Evolutionary conservation across 2,888 invertebrate species (phyloP).

Genomic region (Mythimna vitellina): DNA sequence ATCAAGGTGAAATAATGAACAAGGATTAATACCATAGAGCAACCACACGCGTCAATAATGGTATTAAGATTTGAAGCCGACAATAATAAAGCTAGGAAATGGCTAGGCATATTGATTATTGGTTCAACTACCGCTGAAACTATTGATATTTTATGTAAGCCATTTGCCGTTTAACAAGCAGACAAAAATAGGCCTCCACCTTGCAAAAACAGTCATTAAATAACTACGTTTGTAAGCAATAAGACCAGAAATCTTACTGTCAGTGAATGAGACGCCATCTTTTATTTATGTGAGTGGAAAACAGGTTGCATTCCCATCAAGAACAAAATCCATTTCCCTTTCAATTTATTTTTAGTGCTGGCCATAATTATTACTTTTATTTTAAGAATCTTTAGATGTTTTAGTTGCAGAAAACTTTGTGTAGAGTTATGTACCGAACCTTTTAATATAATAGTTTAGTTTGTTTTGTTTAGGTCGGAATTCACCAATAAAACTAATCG

Average conservation of each 20-base stretch:
- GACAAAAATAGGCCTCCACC: not conserved
- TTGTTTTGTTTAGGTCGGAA: too few relatives aligned
- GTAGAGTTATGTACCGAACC: not conserved
- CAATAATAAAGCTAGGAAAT: too few relatives aligned
- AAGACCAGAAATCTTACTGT: not conserved
- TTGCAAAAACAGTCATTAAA: not conserved
- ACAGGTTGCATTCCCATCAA: not conserved
- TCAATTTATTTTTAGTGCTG: slow-evolving; percentile 6
- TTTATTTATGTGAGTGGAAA: slow-evolving; percentile 1
- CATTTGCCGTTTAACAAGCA: not conserved
- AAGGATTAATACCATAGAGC: not conserved
- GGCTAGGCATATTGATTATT: not conserved
- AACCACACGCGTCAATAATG: not conserved
- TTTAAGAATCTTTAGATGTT: not conserved
- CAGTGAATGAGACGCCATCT: not conserved
- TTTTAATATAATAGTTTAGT: too few relatives aligned
- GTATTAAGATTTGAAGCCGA: too few relatives aligned
- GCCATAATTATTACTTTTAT: not conserved
- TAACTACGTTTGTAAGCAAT: not conserved
- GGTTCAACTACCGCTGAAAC: not conserved
- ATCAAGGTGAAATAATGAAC: slow-evolving; percentile 11
- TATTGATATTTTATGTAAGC: not conserved
- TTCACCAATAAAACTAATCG: too few relatives aligned
- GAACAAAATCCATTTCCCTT: slow-evolving; percentile 1
- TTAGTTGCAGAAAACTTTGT: not conserved